Conservation (phyloP, 2,888 invertebrate genomes). For the Nemotelus nigrinus region DNA sequence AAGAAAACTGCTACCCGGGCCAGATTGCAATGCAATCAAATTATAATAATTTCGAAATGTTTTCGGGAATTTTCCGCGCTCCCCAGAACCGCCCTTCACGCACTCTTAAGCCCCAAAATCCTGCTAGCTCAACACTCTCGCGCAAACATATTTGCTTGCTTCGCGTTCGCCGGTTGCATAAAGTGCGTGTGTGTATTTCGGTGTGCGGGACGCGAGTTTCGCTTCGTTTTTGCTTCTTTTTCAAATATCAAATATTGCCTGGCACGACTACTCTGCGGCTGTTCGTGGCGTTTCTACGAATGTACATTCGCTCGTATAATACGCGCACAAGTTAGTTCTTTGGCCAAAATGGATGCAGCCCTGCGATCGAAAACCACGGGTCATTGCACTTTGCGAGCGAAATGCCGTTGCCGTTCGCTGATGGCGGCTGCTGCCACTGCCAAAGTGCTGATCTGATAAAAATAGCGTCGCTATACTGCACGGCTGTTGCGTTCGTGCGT, state of each 20-base stretch:
- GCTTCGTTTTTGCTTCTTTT: slow-evolving; percentile 36
- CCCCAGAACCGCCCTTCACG: background rate
- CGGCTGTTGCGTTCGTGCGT: slow-evolving; percentile 18
- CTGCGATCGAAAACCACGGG: slow-evolving; percentile 3
- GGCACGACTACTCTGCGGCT: background rate
- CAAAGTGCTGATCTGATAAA: slow-evolving; percentile 43
- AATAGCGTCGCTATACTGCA: slow-evolving; percentile 32
- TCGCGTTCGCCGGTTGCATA: background rate
- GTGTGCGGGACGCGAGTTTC: slow-evolving; percentile 10
- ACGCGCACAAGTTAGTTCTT: slow-evolving; percentile 10
- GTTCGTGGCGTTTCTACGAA: background rate
- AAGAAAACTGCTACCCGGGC: background rate
- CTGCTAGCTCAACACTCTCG: background rate
- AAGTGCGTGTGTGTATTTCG: slow-evolving; percentile 33
- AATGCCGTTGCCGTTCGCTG: slow-evolving; percentile 2
- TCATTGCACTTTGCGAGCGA: slow-evolving; percentile 42
- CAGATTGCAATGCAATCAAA: slow-evolving; percentile 24
- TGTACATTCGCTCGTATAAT: background rate
- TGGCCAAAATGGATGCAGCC: slow-evolving; percentile 16
- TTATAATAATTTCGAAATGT: slow-evolving; percentile 11
- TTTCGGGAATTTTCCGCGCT: slow-evolving; percentile 13
- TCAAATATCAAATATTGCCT: slow-evolving; percentile 18
- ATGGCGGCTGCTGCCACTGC: slow-evolving; percentile 15
- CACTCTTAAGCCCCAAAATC: too few relatives aligned
- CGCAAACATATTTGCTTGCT: background rate